Percentiles rank a stretch among this genome's conserved stretches.
phyloP scores from a whole-genome alignment of 2,113 vertebrate genomes.

The Sciurus niger region DNA sequence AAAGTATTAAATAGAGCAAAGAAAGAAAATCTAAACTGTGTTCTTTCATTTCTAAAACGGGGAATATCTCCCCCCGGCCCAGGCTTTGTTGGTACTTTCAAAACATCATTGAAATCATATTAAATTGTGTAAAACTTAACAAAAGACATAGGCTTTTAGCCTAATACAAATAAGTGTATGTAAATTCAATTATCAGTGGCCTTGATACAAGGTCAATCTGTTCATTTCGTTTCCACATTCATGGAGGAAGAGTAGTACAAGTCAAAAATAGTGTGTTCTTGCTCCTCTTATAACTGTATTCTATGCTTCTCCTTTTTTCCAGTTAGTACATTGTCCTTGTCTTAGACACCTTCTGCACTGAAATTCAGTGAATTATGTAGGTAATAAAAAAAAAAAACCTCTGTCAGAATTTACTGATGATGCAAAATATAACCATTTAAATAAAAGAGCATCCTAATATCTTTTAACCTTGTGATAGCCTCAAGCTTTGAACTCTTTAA shows the following conservation, averaged over 20 bases:
- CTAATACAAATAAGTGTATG: background rate
- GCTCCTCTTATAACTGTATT: background rate
- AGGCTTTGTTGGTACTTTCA: background rate
- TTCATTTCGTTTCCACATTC: background rate
- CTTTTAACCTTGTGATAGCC: slow-evolving; percentile 1
- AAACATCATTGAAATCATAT: background rate
- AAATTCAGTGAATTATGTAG: slow-evolving; percentile 35
- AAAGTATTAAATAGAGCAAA: no score
- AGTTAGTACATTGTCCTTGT: background rate
- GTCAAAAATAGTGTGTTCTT: background rate
- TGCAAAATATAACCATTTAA: slow-evolving; percentile 62
- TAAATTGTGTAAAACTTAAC: background rate
- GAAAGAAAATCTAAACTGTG: background rate
- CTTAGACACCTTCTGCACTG: slow-evolving; percentile 22
- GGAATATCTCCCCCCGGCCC: background rate
- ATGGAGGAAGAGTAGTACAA: background rate
- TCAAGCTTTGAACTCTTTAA: slow-evolving; percentile 50
- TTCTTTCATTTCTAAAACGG: background rate
- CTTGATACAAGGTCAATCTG: background rate
- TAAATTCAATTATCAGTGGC: background rate
- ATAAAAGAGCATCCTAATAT: slow-evolving; percentile 24
- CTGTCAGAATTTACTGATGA: slow-evolving; percentile 7
- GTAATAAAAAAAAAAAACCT: slow-evolving; percentile 50
- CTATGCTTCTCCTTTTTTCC: background rate
- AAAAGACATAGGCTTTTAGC: background rate